phyloP scores from a whole-genome alignment of 2,797 vertebrate genomes.

The Uromys caudimaculatus region DNA sequence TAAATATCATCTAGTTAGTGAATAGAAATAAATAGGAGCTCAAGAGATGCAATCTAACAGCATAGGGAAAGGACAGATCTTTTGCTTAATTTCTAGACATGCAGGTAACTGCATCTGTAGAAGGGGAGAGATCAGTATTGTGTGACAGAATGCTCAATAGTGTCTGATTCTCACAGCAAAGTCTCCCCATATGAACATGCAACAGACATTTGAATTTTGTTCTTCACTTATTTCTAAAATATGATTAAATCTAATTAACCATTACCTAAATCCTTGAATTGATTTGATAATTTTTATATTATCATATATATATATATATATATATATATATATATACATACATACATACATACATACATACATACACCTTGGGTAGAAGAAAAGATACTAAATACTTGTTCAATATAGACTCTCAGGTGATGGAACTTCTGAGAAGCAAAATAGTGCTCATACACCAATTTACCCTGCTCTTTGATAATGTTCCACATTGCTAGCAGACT shows the following conservation, averaged over 20 bases:
- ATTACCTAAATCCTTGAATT: background rate
- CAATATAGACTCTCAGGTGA: too few species aligned
- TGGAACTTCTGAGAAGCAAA: background rate
- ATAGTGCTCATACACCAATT: background rate
- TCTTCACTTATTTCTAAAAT: background rate
- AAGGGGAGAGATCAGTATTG: background rate
- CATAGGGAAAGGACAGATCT: accelerated
- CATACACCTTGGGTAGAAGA: background rate
- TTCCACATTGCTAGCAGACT: background rate
- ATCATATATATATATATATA: background rate
- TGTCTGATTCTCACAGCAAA: background rate
- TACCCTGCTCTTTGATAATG: background rate
- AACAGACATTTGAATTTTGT: background rate
- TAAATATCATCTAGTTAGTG: background rate
- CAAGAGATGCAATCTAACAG: background rate
- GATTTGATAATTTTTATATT: background rate
- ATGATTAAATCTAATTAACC: background rate
- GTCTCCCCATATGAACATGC: background rate
- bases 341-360: background rate
- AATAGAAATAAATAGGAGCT: background rate
- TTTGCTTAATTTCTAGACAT: background rate
- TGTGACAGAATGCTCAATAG: background rate
- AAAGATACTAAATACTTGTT: background rate
- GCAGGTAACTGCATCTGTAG: background rate
- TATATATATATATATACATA: background rate